Evolutionary conservation across 2,888 invertebrate genomes (phyloP), one percentile per base, ranked within the genome.

Genomic region (Synanthedon tipuliformis): DNA sequence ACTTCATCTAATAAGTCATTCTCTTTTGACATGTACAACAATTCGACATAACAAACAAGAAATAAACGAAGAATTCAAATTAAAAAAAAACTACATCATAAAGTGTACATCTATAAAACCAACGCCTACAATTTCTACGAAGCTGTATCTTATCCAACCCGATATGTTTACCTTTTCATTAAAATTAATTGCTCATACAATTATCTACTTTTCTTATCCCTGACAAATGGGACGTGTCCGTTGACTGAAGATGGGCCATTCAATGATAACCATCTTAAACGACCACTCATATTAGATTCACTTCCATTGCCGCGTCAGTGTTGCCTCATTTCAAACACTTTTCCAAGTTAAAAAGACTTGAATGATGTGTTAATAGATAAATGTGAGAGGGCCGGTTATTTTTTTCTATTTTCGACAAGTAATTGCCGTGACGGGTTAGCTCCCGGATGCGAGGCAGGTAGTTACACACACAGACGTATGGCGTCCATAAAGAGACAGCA

Each of bases 351-450:
- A 67, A 61, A 63, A 57, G 70, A 71, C 66, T 69, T 78, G 81
- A 63, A 77, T 71, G 68, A 61, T 65, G 71, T 76, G 74, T 69
- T 68, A 75, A 76, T 66, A 71, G 70, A 69, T 75, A 66, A 68
- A 60, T 64, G 54, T 62, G 60, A 52, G 58, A 57, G 59, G 55
- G 59, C 58, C 51, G 56, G 54, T 55, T 51, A 56, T 53, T 61
- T 71, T 70, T 75, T 75, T 77, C 68, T 77, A 69, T 79, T 78
- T 80, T 74, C 69, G 63, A 71, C 69, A 68, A 68, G 72, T 72
- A 73, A 70, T 71, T 69, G 69, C 66, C 73, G 69, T 71, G 75
- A 71, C 71, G 69, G 69, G 69, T 34, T 69, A 66, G 75, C 78
- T 75, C 49, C 49, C 15, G 49, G 49, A 18, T 49, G 10, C 49